phyloP scores from a whole-genome alignment of 2,888 invertebrate genomes.

The Ligdia adustata region DNA sequence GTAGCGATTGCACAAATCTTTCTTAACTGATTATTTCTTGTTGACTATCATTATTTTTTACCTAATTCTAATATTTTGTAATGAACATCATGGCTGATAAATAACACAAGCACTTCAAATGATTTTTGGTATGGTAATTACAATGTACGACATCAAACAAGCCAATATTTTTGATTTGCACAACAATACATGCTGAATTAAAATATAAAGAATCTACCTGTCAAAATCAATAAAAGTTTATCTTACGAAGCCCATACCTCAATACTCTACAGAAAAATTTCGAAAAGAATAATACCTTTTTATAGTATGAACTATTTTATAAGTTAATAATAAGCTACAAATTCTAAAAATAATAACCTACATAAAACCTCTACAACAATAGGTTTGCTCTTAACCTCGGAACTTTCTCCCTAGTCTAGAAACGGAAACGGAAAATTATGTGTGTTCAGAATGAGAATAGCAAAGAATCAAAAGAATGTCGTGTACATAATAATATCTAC shows the following conservation, averaged over 20 bases:
- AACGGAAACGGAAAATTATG: conserved; percentile 16
- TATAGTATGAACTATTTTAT: background rate
- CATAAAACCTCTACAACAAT: conserved; percentile 9
- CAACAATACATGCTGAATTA: conserved; percentile 11
- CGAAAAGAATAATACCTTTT: background rate
- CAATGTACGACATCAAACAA: conserved; percentile 26
- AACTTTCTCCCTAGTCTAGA: conserved; percentile 9
- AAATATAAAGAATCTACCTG: background rate
- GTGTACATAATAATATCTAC: conserved; percentile 21
- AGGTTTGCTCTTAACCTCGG: background rate
- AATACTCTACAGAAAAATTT: background rate
- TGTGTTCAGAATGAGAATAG: conserved; percentile 4
- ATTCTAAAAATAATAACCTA: conserved; percentile 3
- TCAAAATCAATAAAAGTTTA: background rate
- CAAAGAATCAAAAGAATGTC: conserved; percentile 13
- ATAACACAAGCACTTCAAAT: conserved; percentile 8
- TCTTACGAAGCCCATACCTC: background rate
- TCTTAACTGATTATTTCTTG: too few relatives aligned
- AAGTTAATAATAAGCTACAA: conserved; percentile 11
- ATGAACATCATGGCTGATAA: too few relatives aligned
- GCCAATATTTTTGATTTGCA: conserved; percentile 14
- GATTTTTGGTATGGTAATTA: too few relatives aligned
- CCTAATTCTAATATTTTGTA: too few relatives aligned
- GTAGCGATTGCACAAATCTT: too few relatives aligned
- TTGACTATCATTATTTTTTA: too few relatives aligned